These are phyloP conservation scores for Micrasema minimum DNA, from an alignment of 1,140 invertebrate species.

Conservation along the genomic window DNA sequence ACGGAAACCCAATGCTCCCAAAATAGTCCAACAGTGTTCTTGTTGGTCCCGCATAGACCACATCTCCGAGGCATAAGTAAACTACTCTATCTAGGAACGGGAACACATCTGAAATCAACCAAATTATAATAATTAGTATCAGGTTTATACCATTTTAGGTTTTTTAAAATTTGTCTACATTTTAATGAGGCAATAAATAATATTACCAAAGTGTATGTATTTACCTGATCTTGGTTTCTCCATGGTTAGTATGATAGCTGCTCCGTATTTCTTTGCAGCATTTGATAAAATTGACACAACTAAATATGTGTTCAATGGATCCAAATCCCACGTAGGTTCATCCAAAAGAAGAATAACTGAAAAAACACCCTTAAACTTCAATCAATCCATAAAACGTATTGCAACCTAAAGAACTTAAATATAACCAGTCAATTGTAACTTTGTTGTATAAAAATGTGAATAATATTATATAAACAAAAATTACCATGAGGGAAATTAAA, in stretches of 20 bases:
- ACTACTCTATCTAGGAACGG: constrained; percentile 88
- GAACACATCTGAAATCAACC: constrained; percentile 84
- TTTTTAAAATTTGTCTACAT: too few species aligned
- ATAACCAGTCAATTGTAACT: too few species aligned
- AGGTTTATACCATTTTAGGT: too few species aligned
- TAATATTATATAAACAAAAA: too few species aligned
- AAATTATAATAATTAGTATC: too few species aligned
- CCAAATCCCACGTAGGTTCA: constrained; percentile 90
- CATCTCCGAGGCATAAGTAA: constrained; percentile 88
- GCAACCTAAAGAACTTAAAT: too few species aligned
- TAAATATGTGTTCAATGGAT: constrained; percentile 91
- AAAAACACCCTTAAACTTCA: too few species aligned
- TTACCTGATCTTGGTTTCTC: constrained; percentile 86
- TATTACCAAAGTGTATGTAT: neutral
- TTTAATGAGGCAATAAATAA: too few species aligned
- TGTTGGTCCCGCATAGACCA: constrained; percentile 91
- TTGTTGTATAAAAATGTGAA: too few species aligned
- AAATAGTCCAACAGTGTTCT: constrained; percentile 92
- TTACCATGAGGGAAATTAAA: too few species aligned
- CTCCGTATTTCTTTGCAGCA: constrained; percentile 89
- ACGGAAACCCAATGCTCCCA: constrained; percentile 90
- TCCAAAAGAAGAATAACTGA: constrained; percentile 85
- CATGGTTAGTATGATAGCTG: constrained; percentile 89
- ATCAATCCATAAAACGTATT: too few species aligned
- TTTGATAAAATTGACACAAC: constrained; percentile 93